Conservation (phyloP, 35 echinoderm and acorn worm genomes). For the Lytechinus variegatus region DNA sequence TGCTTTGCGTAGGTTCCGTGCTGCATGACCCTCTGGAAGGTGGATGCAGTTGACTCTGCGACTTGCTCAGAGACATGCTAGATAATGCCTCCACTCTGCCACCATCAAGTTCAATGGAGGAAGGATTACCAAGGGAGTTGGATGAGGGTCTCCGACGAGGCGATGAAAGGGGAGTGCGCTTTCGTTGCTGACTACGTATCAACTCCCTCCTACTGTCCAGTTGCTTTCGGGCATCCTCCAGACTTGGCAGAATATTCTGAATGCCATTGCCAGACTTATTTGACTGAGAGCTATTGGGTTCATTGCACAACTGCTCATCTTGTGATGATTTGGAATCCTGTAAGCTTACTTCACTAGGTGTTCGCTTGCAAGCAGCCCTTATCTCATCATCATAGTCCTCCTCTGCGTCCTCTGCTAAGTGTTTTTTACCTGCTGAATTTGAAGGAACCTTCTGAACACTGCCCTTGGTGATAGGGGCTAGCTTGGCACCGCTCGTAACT, state of each 20-base stretch:
- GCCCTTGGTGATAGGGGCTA: neutral
- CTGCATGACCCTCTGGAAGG: neutral
- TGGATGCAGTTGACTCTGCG: neutral
- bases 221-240: constrained; percentile 66
- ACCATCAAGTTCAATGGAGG: neutral
- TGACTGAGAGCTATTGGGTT: neutral
- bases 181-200: constrained; percentile 58
- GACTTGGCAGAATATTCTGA: constrained; percentile 54
- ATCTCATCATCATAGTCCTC: constrained; percentile 84
- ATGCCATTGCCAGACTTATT: constrained; percentile 20
- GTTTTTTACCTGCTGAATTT: constrained; percentile 16
- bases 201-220: constrained; percentile 59
- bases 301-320: neutral
- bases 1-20: neutral
- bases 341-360: constrained; percentile 23
- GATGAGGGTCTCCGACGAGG: neutral
- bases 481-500: constrained; percentile 34
- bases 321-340: neutral
- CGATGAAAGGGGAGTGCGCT: neutral
- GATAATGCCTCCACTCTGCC: neutral
- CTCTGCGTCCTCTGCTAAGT: constrained; percentile 6
- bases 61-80: neutral
- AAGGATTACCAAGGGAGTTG: constrained; percentile 36
- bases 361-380: constrained; percentile 50
- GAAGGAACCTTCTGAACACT: neutral